Percentiles rank a stretch among this genome's conserved stretches.
Evolutionary conservation across 1,140 invertebrate species (phyloP).

Genomic region (Papilio machaon): DNA sequence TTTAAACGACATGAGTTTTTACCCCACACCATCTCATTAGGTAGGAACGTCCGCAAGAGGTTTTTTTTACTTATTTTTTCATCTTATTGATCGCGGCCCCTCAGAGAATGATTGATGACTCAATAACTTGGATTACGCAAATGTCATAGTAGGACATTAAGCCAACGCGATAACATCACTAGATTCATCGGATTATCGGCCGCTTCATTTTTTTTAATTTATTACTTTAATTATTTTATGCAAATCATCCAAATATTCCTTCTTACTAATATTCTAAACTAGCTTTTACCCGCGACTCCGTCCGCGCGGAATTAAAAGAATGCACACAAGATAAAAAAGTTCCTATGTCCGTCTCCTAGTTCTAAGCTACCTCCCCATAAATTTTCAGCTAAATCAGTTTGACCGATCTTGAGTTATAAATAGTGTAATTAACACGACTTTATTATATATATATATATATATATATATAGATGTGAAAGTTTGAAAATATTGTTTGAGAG

Average conservation of each 20-base stretch:
- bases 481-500: no score
- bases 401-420: no score
- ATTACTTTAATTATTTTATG: background rate
- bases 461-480: no score
- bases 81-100: constrained; percentile 4
- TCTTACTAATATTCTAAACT: no score
- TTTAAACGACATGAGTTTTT: background rate
- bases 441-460: no score
- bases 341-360: no score
- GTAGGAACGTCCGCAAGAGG: background rate
- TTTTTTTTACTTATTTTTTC: constrained; percentile 7
- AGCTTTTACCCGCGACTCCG: no score
- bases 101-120: constrained; percentile 27
- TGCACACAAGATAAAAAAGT: no score
- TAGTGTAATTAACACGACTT: no score
- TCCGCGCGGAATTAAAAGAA: no score
- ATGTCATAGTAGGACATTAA: constrained; percentile 29
- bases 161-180: constrained; percentile 28
- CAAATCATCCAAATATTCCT: background rate
- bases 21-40: background rate
- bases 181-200: constrained; percentile 11
- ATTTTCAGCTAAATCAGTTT: no score
- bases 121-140: constrained; percentile 37
- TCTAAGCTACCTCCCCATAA: no score
- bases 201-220: background rate